A percentile compares a stretch with the other conserved stretches of the same genome.
Conservation (phyloP, 2,113 vertebrate genomes). For the Catagonus wagneri region DNA sequence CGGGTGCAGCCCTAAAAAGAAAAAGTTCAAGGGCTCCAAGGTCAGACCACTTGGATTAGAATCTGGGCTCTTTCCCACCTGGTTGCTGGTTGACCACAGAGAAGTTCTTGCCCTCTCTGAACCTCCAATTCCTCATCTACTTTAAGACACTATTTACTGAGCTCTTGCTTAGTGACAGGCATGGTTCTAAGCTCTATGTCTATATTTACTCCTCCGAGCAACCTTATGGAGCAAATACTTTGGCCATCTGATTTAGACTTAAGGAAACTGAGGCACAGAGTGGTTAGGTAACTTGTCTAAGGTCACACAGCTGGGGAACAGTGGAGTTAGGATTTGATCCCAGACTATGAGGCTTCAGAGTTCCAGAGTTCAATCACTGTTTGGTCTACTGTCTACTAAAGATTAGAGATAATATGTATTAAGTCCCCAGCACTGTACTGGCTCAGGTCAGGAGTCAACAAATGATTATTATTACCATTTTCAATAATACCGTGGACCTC, state of each 20-base stretch:
- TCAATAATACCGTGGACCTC: not conserved
- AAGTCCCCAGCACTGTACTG: not conserved
- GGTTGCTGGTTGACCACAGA: not conserved
- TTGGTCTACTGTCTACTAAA: not conserved
- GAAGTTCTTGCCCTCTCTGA: not conserved
- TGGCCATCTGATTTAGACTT: not conserved
- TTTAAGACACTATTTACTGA: not conserved
- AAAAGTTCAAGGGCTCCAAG: too few relatives aligned
- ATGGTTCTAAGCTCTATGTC: not conserved
- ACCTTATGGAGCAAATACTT: not conserved
- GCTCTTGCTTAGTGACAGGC: not conserved
- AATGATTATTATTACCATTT: too few relatives aligned
- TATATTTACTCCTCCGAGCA: not conserved
- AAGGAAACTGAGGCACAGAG: not conserved
- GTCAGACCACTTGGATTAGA: not conserved
- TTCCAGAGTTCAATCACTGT: not conserved
- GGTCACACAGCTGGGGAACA: not conserved
- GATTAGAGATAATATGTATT: not conserved
- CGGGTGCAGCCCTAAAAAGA: too few relatives aligned
- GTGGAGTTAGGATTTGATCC: not conserved
- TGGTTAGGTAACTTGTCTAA: not conserved
- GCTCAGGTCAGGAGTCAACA: not conserved
- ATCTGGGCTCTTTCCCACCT: not conserved
- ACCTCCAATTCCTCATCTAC: not conserved
- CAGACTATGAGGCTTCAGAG: not conserved